Percentiles rank a stretch among this genome's conserved stretches.
These are phyloP conservation scores for Denticeps clupeoides DNA, from an alignment of 2,797 vertebrate species.

Conservation along the genomic window DNA sequence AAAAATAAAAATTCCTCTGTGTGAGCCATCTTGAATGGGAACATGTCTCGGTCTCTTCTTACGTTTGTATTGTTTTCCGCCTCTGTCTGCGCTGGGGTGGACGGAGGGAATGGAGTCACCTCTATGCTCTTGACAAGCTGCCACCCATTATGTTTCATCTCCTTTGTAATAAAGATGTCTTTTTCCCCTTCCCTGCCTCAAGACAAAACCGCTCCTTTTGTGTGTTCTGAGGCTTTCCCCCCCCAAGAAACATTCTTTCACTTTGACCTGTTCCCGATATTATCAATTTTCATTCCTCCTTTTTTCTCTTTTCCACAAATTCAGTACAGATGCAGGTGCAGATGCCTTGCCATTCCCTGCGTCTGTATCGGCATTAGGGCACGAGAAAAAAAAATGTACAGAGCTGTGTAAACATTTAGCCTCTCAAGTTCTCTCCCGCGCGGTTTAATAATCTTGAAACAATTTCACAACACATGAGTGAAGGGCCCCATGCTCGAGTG, in stretches of 20 bases:
- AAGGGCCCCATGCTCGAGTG: slow-evolving; percentile 26
- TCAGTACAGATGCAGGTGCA: too few relatives aligned
- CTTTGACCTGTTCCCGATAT: not conserved
- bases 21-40: slow-evolving; percentile 4
- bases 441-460: slow-evolving; percentile 16
- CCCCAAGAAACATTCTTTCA: not conserved
- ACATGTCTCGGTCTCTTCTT: slow-evolving; percentile 2
- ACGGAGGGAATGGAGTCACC: not conserved
- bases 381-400: not conserved
- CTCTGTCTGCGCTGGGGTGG: not conserved
- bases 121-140: slow-evolving; percentile 6
- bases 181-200: not conserved
- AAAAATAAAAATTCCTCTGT: not conserved
- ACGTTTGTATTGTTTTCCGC: not conserved
- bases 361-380: not conserved
- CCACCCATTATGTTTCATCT: not conserved
- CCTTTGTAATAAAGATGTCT: not conserved
- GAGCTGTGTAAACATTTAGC: slow-evolving; percentile 9
- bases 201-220: not conserved
- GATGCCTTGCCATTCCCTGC: too few relatives aligned
- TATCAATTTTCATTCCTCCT: not conserved
- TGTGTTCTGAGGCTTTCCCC: not conserved
- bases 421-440: slow-evolving; percentile 10
- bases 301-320: too few relatives aligned
- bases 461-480: slow-evolving; percentile 13